These are phyloP conservation scores for Torymus aiolomorphi DNA, from an alignment of 2,888 invertebrate species.

Conservation along the genomic window DNA sequence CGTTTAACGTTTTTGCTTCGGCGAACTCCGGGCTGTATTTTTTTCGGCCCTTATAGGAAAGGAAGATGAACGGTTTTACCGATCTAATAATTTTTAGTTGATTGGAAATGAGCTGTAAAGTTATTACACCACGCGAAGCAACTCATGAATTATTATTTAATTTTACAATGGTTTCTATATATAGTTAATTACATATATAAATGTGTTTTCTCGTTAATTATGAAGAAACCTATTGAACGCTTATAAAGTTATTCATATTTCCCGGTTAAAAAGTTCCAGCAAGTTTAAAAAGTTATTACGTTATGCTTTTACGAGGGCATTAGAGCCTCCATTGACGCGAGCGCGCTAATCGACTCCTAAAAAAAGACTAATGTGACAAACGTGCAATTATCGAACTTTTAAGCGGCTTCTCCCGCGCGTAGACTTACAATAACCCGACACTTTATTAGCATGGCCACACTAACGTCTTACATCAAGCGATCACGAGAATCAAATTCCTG, in stretches of 20 bases:
- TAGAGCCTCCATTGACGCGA: constrained; percentile 9
- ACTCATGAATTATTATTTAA: no score
- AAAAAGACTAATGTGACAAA: constrained; percentile 29
- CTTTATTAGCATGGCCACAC: constrained; percentile 44
- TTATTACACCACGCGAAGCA: no score
- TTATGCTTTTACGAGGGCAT: background rate
- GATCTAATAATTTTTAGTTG: no score
- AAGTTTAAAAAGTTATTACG: constrained; percentile 10
- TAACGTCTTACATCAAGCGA: constrained; percentile 20
- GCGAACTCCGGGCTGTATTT: no score
- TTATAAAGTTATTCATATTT: background rate
- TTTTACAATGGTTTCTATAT: no score
- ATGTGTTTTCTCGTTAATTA: no score
- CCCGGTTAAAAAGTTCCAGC: background rate
- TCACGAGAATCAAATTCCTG: background rate
- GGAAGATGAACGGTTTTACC: no score
- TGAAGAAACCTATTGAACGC: no score
- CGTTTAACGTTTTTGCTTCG: constrained; percentile 2
- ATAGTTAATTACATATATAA: no score
- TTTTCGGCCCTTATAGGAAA: no score
- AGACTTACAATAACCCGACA: background rate
- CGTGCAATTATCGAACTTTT: constrained; percentile 8
- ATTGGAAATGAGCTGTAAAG: no score
- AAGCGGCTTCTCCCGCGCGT: background rate
- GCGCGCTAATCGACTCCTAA: constrained; percentile 19